Conservation (phyloP, 1,140 invertebrate species). For the Carposina sasakii region DNA sequence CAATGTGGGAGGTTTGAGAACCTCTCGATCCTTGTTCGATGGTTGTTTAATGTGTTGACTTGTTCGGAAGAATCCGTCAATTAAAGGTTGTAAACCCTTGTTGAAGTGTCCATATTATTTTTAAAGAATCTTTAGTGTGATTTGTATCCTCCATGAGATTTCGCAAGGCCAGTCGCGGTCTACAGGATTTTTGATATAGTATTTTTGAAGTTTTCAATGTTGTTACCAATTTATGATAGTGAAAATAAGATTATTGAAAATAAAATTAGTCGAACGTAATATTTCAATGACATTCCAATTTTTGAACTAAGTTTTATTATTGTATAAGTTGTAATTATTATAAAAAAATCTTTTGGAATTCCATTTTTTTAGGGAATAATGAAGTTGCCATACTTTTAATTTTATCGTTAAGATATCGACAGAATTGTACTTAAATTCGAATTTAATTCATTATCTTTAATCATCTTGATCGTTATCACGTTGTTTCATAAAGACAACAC, state of each 20-base stretch:
- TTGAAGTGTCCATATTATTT: conserved; percentile 67
- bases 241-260: conserved; percentile 12
- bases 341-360: conserved; percentile 20
- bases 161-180: too few relatives aligned
- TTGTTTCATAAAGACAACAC: conserved; percentile 25
- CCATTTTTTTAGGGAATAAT: conserved; percentile 27
- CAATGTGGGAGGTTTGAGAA: too few relatives aligned
- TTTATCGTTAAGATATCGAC: conserved; percentile 32
- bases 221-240: conserved; percentile 42
- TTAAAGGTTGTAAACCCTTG: conserved; percentile 52
- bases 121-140: conserved; percentile 54
- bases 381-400: conserved; percentile 53
- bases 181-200: conserved; percentile 64
- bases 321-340: too few relatives aligned
- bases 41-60: neutral
- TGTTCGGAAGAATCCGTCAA: conserved; percentile 51
- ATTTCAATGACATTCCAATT: conserved; percentile 52
- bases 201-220: conserved; percentile 58
- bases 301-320: too few relatives aligned
- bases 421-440: conserved; percentile 56
- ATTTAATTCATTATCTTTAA: conserved; percentile 6
- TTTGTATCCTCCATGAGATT: conserved; percentile 31
- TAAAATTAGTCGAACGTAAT: conserved; percentile 24
- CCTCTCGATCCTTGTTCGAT: too few relatives aligned
- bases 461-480: conserved; percentile 4